A percentile compares a stretch with the other conserved stretches of the same genome.
phyloP scores from a whole-genome alignment of 2,113 vertebrate species.

The Leiothrix lutea region DNA sequence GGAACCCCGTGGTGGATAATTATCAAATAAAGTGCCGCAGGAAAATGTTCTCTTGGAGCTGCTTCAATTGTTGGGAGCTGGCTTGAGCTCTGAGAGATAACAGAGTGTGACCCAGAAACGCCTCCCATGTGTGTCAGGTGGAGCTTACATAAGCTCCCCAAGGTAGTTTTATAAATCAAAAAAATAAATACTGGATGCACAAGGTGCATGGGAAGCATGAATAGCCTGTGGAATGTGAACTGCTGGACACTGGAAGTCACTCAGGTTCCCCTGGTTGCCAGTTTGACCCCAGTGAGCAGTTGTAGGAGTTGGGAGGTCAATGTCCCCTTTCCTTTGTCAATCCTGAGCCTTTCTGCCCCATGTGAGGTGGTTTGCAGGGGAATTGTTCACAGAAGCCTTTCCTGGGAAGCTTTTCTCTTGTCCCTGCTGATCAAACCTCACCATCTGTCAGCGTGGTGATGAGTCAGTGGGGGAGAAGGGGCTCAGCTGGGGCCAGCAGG shows the following conservation, averaged over 20 bases:
- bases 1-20: constrained; percentile 6
- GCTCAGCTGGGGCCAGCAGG: not conserved
- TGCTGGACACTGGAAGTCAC: not conserved
- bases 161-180: not conserved
- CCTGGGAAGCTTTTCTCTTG: not conserved
- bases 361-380: not conserved
- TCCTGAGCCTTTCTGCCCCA: not conserved
- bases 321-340: not conserved
- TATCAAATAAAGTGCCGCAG: not conserved
- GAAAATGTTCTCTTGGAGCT: constrained; percentile 31
- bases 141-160: not conserved
- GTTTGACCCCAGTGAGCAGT: not conserved
- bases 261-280: not conserved
- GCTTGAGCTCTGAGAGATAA: not conserved
- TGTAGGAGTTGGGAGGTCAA: not conserved
- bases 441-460: not conserved
- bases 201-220: rapidly evolving
- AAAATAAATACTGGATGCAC: not conserved
- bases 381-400: not conserved
- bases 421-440: not conserved
- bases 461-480: not conserved
- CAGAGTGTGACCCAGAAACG: constrained; percentile 34
- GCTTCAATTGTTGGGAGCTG: not conserved
- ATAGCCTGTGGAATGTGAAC: rapidly evolving
- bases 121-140: not conserved